Percentiles rank a stretch among this genome's conserved stretches.
phyloP scores from a whole-genome alignment of 2,113 vertebrate genomes.

The Brachionichthys hirsutus region DNA sequence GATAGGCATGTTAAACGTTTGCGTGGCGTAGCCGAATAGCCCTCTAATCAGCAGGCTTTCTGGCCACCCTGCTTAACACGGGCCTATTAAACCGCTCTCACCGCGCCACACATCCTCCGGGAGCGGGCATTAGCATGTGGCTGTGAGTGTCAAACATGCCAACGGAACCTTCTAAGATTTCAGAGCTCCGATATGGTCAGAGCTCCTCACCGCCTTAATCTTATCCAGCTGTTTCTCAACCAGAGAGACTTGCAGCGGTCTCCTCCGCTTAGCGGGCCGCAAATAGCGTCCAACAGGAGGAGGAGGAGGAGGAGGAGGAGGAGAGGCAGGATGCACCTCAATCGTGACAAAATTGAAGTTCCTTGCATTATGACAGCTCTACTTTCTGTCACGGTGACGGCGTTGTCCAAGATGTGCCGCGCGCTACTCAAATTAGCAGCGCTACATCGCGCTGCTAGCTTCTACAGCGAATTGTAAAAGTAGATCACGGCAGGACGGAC shows the following conservation, averaged over 20 bases:
- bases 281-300: conserved; percentile 37
- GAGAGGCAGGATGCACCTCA: conserved; percentile 29
- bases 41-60: conserved; percentile 18
- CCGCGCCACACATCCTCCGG: conserved; percentile 10
- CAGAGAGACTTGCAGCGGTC: conserved; percentile 7
- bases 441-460: conserved; percentile 22
- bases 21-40: background rate
- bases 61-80: conserved; percentile 6
- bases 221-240: conserved; percentile 41
- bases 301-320: too few species aligned
- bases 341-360: conserved; percentile 52
- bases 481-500: conserved; percentile 24
- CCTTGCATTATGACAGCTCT: conserved; percentile 26
- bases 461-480: conserved; percentile 36
- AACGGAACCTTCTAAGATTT: conserved; percentile 18
- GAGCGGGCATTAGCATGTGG: conserved; percentile 14
- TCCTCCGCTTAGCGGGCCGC: conserved; percentile 6
- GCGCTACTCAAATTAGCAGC: conserved; percentile 36
- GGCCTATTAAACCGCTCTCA: background rate
- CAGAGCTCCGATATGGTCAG: conserved; percentile 38
- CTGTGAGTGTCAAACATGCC: conserved; percentile 14
- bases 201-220: conserved; percentile 39
- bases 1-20: background rate
- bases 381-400: conserved; percentile 30
- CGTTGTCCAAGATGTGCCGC: conserved; percentile 26